Evolutionary conservation across 2,797 vertebrate species (phyloP).

Genomic region (Rhinichthys osculus): DNA sequence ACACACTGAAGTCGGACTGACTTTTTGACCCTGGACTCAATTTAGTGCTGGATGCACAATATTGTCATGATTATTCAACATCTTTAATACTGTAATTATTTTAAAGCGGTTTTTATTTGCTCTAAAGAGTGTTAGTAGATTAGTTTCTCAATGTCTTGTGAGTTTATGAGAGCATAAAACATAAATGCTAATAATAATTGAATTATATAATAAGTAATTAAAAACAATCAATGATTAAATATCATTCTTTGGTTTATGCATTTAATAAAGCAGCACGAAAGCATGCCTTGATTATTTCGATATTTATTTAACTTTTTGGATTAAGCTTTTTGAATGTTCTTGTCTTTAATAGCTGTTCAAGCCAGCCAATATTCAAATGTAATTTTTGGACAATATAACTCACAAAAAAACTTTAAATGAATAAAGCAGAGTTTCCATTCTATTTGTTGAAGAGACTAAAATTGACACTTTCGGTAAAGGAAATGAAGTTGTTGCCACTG

Average conservation of each 20-base stretch:
- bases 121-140: not conserved
- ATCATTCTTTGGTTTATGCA: not conserved
- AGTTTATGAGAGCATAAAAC: not conserved
- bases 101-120: not conserved
- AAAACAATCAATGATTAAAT: not conserved
- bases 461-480: not conserved
- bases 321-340: not conserved
- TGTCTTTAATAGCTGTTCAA: not conserved
- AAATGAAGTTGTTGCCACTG: not conserved
- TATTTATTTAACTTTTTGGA: not conserved
- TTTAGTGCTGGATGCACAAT: not conserved
- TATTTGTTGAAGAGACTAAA: not conserved
- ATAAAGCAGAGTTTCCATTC: not conserved
- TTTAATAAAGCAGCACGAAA: not conserved
- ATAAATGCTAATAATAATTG: not conserved
- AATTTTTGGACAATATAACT: too few species aligned
- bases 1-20: slow-evolving; percentile 17
- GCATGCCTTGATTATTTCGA: not conserved
- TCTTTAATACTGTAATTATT: not conserved
- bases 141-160: not conserved
- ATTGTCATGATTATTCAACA: not conserved
- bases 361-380: not conserved
- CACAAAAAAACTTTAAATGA: not conserved
- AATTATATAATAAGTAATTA: not conserved
- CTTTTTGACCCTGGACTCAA: slow-evolving; percentile 29